Evolutionary conservation across 2,888 invertebrate species (phyloP), one percentile per base, ranked within the genome.

Genomic region (Erpobdella octoculata): DNA sequence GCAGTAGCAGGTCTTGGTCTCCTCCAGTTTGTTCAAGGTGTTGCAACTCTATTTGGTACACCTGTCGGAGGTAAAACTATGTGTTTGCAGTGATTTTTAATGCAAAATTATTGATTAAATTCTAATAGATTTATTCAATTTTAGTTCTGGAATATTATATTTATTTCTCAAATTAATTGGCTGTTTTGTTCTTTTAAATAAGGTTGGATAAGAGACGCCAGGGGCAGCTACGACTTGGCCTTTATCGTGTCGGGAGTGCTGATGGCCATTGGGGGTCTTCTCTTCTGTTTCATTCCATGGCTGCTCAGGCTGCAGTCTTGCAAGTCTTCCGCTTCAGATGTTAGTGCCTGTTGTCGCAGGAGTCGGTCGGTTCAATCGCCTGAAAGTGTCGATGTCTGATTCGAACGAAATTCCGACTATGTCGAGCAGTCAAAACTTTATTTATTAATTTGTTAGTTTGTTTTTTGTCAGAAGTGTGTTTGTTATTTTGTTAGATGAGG

Each of bases 11-110:
- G 69, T n/a, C 28, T 69, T 33, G 69, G 69, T 4, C 12, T 69
- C 9, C 69, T 69, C 25, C 69, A 69, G 58, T 69, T 69, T 31
- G 46, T 69, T 21, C 69, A 69, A 28, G 69, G 69, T 35, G 18
- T 69, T 53, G 69, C 69, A 2, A 69, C 69, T 0, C 21, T 69
- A 21, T 28, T 46, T 58, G 69, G 69, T 4, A 69, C 48, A n/a
- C 69, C 69, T 6, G 15, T 53, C 1, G 69, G 69, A 69, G 69
- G 69, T 69, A 25, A 31, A 37, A 12, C 12, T 12, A 33, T 15
- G 25, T 38, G 2, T 37, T 28, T 28, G 41, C 18, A 41, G 9
- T 41, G 9, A 12, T 41, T 41, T 41, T 41, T 12, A 12, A 12
- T 41, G 18, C 9, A 58, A 58, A 58, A 21, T 12, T 12, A 25